phyloP scores from a whole-genome alignment of 2,113 vertebrate genomes.

The Esox niger region DNA sequence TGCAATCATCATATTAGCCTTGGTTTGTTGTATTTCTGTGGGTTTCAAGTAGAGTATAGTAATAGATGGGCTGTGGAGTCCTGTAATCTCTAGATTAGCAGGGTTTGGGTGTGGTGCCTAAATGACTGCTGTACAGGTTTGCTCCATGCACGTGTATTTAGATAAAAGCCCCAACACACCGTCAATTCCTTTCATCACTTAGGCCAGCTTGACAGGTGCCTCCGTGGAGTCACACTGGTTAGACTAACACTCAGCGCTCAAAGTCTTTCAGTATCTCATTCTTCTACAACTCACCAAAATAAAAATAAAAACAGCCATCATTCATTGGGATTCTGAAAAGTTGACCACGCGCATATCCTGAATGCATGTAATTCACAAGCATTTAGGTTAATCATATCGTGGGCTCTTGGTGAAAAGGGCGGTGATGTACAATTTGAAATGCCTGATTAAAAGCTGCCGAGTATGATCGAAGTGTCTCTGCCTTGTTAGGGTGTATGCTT shows the following conservation, averaged over 20 bases:
- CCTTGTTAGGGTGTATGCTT: not conserved
- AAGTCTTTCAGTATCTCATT: too few relatives aligned
- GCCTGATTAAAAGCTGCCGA: not conserved
- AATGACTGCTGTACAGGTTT: constrained; percentile 43
- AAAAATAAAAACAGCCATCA: too few relatives aligned
- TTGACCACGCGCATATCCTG: too few relatives aligned
- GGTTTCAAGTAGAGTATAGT: too few relatives aligned
- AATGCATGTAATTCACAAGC: too few relatives aligned
- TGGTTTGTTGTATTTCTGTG: constrained; percentile 19
- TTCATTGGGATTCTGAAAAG: too few relatives aligned
- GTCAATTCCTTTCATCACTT: constrained; percentile 50
- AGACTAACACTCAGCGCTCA: too few relatives aligned
- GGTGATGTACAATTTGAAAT: not conserved
- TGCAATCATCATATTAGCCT: not conserved
- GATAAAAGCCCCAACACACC: constrained; percentile 37
- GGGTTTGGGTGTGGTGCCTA: constrained; percentile 48
- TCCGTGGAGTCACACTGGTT: constrained; percentile 13
- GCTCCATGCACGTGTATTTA: constrained; percentile 17
- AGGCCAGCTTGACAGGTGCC: constrained; percentile 49
- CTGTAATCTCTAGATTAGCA: constrained; percentile 44
- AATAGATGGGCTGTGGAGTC: constrained; percentile 18
- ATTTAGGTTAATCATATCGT: too few relatives aligned
- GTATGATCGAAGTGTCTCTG: not conserved
- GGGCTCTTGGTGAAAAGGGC: too few relatives aligned
- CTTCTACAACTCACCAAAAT: too few relatives aligned